These are phyloP conservation scores for Napeogenes inachia DNA, from an alignment of 2,888 invertebrate genomes.

Conservation along the genomic window DNA sequence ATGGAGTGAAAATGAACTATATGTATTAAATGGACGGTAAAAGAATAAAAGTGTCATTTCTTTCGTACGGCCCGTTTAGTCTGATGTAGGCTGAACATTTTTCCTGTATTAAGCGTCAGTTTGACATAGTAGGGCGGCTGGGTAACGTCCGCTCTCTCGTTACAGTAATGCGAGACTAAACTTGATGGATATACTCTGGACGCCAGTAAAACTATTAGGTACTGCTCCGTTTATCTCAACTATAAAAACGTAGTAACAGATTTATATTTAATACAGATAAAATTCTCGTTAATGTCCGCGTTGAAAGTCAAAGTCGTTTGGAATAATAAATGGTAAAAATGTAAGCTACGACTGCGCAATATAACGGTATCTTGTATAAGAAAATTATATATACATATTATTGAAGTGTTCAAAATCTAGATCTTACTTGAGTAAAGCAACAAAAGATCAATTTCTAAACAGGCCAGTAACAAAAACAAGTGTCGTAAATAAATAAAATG, in stretches of 20 bases:
- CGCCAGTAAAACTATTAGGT: conserved; percentile 29
- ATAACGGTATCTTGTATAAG: not conserved
- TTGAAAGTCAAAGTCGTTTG: not conserved
- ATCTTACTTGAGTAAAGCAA: not conserved
- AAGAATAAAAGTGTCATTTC: conserved; percentile 2
- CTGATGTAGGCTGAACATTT: conserved; percentile 23
- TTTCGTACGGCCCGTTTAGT: not conserved
- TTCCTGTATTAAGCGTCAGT: conserved; percentile 28
- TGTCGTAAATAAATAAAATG: conserved; percentile 29
- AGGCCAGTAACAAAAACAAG: conserved; percentile 22
- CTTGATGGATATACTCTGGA: conserved; percentile 44
- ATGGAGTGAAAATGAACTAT: conserved; percentile 2
- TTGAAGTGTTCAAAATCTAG: not conserved
- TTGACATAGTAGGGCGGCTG: conserved; percentile 25
- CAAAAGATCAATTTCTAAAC: conserved; percentile 22
- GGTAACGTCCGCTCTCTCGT: conserved; percentile 39
- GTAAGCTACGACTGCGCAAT: not conserved
- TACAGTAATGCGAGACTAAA: conserved; percentile 54
- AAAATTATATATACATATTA: too few species aligned
- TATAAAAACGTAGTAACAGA: conserved; percentile 18
- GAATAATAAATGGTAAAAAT: not conserved
- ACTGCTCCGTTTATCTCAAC: conserved; percentile 28
- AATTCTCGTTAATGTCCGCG: not conserved
- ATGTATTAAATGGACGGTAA: conserved; percentile 6
- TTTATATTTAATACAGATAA: conserved; percentile 13